Conservation (phyloP, 2,113 vertebrate genomes). For the Suncus etruscus region DNA sequence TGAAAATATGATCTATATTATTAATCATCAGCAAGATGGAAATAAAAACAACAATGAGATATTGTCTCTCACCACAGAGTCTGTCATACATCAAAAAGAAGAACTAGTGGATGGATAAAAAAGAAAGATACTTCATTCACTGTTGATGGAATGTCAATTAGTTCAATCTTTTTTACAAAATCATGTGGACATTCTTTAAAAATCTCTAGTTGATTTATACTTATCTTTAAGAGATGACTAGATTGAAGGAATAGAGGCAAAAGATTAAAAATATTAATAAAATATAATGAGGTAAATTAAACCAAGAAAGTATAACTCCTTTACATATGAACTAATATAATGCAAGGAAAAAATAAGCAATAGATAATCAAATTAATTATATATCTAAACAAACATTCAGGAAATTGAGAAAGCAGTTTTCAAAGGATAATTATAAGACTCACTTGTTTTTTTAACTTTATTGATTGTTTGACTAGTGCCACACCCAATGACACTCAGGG, state of each 20-base stretch:
- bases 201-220: background rate
- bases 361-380: background rate
- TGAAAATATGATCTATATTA: too few species aligned
- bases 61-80: too few species aligned
- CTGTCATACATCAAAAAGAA: too few species aligned
- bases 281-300: background rate
- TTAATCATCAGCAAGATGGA: too few species aligned
- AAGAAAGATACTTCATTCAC: too few species aligned
- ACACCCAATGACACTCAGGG: too few species aligned
- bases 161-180: too few species aligned
- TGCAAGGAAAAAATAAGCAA: background rate
- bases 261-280: background rate
- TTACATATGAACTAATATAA: slow-evolving; percentile 22
- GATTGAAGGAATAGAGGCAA: background rate
- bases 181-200: too few species aligned
- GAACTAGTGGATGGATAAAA: too few species aligned
- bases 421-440: background rate
- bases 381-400: background rate
- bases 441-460: background rate
- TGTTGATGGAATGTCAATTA: too few species aligned
- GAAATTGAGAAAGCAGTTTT: background rate
- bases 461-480: too few species aligned
- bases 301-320: background rate
- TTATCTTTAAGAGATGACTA: background rate
- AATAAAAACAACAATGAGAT: too few species aligned